Base-by-base conservation (phyloP, 2,113 vertebrate species). In the Tragulus kanchil region DNA sequence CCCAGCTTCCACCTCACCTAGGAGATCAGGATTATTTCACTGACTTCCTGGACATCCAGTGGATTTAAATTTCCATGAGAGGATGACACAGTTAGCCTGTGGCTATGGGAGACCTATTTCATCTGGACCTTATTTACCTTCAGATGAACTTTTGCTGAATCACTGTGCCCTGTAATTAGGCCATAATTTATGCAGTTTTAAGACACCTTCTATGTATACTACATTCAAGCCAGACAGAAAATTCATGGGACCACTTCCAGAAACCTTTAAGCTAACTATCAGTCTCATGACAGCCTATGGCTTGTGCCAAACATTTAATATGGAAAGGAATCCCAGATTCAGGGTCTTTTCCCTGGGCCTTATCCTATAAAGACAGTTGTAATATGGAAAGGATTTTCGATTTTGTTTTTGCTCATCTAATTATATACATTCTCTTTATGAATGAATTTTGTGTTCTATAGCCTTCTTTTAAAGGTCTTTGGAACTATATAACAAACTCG, bases 231-330 rank as follows among this genome's bases (percentile, higher is more conserved):
- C 78, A 77, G 86, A 89, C 69, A 78, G 84, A 82, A 77, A 73
- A 83, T 26, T 88, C 54, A 58, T 71, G 89, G 95, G 95, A 91
- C 93, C 95, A 86, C 84, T 82, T 89, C 79, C 15, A 73, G 88
- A 86, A 91, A 75, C 16, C 50, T 52, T 85, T 71, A 52, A 28
- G 42, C 54, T 11, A 73, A 59, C 75, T n/a, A 9, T 85, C 62
- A 45, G 25, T 61, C 84, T 93, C 26, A 11, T 26, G 50, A 83
- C 78, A 85, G 82, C 59, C 21, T 86, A 19, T 85, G 26, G 69
- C 26, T 88, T 97, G 97, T 98, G 97, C 97, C 97, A 98, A 97
- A 96, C 69, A 86, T 59, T 86, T 92, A 86, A 69, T 64, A 25
- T 90, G 67, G 85, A 92, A 90, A 84, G 54, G 89, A 95, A 75